Base-by-base conservation (phyloP, 2,888 invertebrate genomes). In the Epistrophella euchroma region DNA sequence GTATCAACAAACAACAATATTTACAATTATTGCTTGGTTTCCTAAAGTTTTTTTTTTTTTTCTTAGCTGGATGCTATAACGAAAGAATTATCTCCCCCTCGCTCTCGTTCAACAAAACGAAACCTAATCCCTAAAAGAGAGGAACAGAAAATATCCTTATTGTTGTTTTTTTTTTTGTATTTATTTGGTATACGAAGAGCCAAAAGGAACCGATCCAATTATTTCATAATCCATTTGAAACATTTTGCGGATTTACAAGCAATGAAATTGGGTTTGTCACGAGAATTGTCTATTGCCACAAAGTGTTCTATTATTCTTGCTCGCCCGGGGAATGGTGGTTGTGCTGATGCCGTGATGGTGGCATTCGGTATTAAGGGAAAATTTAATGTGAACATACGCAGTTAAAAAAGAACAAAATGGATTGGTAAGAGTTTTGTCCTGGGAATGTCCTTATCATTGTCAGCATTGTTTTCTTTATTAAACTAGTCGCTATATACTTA, bases 211-310 rank as follows among this genome's bases (percentile, higher is more conserved):
- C 77, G 66, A 86, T 86, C 86, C 86, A 86, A 86, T 86, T 86
- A 86, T 86, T 86, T 78, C 86, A 86, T 86, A 86, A 86, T 86
- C 86, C 78, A 77, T 77, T 86, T 77, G 77, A 86, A 86, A 70
- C 77, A 82, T 86, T 86, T 80, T 77, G 37, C 64, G 86, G 86
- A 86, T 82, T 86, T 86, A 86, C 77, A 82, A 86, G 81, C 81
- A 82, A 77, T 71, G 71, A 81, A 86, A 86, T 73, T 80, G 85
- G 81, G 76, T 66, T 70, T 76, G 68, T 85, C 84, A 71, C 62
- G 60, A 56, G 76, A 70, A 56, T 81, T 85, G 55, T 80, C 80
- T 80, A 72, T 76, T 71, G 56, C 25, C 13, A 35, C 47, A 78
- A 62, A 79, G 50, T 79, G 64, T 75, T 37, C 47, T 28, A 19